phyloP scores from a whole-genome alignment of 2,113 vertebrate genomes.

The Ariopsis seemanni region DNA sequence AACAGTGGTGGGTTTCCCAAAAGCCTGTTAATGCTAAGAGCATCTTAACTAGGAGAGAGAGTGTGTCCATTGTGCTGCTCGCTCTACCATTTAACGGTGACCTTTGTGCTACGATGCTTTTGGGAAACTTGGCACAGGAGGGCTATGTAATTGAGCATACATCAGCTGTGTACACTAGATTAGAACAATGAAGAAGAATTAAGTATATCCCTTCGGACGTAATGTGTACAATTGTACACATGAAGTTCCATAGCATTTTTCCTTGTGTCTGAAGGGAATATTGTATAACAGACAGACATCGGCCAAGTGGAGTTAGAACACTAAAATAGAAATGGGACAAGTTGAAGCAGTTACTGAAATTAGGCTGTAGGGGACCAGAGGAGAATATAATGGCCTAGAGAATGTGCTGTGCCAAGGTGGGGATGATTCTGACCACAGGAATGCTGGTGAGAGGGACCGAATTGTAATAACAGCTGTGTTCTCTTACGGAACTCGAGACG shows the following conservation, averaged over 20 bases:
- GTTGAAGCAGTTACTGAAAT: conserved; percentile 11
- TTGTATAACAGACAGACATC: neutral
- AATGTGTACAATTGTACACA: too few species aligned
- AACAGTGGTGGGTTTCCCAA: neutral
- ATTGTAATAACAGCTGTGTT: conserved; percentile 77
- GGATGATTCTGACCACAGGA: conserved; percentile 56
- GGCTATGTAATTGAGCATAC: conserved; percentile 52
- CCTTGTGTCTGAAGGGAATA: too few species aligned
- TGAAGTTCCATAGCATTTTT: too few species aligned
- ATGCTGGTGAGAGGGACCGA: conserved; percentile 59
- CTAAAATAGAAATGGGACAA: neutral
- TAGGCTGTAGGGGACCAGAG: conserved; percentile 39
- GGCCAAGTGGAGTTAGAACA: conserved; percentile 6
- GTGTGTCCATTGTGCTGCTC: too few species aligned
- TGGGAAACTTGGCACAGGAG: neutral
- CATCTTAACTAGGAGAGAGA: too few species aligned
- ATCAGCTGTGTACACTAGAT: conserved; percentile 52
- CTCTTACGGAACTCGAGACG: conserved; percentile 70
- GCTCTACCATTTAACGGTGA: too few species aligned
- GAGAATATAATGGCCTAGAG: conserved; percentile 47
- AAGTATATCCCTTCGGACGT: neutral
- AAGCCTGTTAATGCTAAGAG: too few species aligned
- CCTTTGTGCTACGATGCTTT: too few species aligned
- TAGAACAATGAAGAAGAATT: conserved; percentile 24
- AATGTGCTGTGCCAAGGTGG: conserved; percentile 58